A percentile compares a stretch with the other conserved stretches of the same genome.
phyloP scores from a whole-genome alignment of 2,888 invertebrate genomes.

The Gastrophysa polygoni region DNA sequence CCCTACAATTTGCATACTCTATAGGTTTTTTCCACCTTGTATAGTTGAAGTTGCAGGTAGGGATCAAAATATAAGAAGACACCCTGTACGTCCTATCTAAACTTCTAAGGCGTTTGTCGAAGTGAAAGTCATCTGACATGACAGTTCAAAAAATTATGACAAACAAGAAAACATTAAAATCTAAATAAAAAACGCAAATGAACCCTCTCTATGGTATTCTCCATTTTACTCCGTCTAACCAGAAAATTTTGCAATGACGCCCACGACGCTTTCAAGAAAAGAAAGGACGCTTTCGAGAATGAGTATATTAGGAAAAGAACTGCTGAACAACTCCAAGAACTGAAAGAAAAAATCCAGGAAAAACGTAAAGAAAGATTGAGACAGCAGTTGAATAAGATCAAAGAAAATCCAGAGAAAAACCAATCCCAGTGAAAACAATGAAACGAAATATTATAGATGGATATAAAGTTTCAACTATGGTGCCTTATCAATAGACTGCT shows the following conservation, averaged over 20 bases:
- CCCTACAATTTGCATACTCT: no score
- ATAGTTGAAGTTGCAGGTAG: no score
- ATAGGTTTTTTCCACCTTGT: no score
- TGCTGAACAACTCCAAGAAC: constrained; percentile 26
- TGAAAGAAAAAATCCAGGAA: constrained; percentile 29
- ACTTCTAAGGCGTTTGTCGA: no score
- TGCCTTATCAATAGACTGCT: no score
- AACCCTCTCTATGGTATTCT: not conserved
- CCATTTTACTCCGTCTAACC: not conserved
- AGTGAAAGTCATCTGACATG: not conserved
- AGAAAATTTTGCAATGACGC: constrained; percentile 1
- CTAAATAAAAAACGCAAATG: not conserved
- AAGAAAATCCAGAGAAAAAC: constrained; percentile 19
- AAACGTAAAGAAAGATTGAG: constrained; percentile 13
- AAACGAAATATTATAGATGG: not conserved
- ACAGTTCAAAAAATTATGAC: not conserved
- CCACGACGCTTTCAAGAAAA: constrained; percentile 33
- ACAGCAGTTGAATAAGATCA: constrained; percentile 8
- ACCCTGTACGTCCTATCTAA: no score
- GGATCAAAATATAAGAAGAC: no score
- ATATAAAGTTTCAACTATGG: not conserved
- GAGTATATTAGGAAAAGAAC: constrained; percentile 33
- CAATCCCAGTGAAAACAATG: not conserved
- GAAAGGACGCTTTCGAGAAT: constrained; percentile 36
- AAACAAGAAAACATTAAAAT: not conserved